Base-by-base conservation (phyloP, 2,797 vertebrate species). In the Sebastes taczanowskii region DNA sequence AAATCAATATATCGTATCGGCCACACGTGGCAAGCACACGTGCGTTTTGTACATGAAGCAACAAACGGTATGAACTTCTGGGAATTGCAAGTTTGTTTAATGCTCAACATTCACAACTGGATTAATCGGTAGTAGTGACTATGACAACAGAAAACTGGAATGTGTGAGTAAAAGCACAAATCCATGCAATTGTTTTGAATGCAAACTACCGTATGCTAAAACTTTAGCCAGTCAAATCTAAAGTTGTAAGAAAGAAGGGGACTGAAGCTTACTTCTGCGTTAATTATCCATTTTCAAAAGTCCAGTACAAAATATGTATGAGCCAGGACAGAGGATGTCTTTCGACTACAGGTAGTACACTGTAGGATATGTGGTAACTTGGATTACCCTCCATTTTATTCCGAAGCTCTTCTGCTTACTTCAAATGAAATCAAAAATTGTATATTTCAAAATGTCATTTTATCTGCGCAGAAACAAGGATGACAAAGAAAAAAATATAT, bases 11-110 rank as follows among this genome's bases (percentile, higher is more conserved):
- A 71, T 64, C 58, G 11, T 55, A 23, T 46, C 70, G 7, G 27
- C 6, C 34, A 78, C 81, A 82, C 2, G 10, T 74, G 67, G 88
- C 34, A 25, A 65, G 14, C 53, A 53, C 30, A 60, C 53, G 60
- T 75, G 38, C 58, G 55, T 74, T 74, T 20, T 69, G 72, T 76
- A 77, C 58, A 60, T 63, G 23, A 62, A 62, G 60, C 56, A 78
- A 60, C 3, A 35, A 52, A 16, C n/a, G 67, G 30, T n/a, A 53
- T 49, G 6, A 74, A 71, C 20, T 4, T 16, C 4, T 56, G n/a
- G 3, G 6, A 30, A 38, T 42, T 29, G 8, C 0, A 80, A 25
- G 63, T 79, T 25, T 52, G 16, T 59, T 64, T 30, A 67, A 58
- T 34, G 29, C 8, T 38, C 38, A 1, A 30, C 20, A 30, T 42